These are phyloP conservation scores for Gymnodraco acuticeps DNA, from an alignment of 2,797 vertebrate genomes.

Conservation along the genomic window DNA sequence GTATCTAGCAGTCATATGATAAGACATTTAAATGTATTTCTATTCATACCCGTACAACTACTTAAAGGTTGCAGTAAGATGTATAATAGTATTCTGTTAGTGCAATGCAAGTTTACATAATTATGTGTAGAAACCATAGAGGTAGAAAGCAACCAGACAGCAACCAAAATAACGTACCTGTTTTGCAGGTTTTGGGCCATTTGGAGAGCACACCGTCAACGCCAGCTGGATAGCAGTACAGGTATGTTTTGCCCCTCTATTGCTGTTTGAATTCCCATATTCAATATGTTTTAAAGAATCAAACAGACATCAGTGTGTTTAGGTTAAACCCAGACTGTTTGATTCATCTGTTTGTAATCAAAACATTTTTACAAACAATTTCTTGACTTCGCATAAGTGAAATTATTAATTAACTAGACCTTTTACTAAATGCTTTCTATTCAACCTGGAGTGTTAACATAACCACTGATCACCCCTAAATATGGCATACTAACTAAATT, in stretches of 20 bases:
- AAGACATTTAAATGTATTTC: neutral
- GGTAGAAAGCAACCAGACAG: neutral
- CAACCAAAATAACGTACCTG: constrained; percentile 15
- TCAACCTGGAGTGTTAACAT: neutral
- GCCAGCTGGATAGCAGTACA: constrained; percentile 98
- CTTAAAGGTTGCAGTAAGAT: neutral
- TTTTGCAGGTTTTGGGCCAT: constrained; percentile 94
- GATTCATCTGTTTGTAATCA: neutral
- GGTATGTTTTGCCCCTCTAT: constrained; percentile 78
- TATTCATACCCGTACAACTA: neutral
- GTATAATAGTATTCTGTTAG: too few species aligned
- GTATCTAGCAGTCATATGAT: neutral
- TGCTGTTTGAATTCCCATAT: constrained; percentile 10
- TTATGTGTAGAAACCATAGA: neutral
- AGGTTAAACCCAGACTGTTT: neutral
- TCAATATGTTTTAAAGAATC: neutral
- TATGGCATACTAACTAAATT: neutral
- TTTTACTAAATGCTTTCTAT: neutral
- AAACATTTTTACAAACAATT: neutral
- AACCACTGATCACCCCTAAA: neutral
- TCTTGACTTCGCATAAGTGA: neutral
- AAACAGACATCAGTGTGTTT: neutral
- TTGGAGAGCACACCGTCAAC: constrained; percentile 93
- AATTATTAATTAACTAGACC: neutral
- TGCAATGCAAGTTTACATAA: neutral